Base-by-base conservation (phyloP, 2,888 invertebrate species). In the Epinotia brunnichana region DNA sequence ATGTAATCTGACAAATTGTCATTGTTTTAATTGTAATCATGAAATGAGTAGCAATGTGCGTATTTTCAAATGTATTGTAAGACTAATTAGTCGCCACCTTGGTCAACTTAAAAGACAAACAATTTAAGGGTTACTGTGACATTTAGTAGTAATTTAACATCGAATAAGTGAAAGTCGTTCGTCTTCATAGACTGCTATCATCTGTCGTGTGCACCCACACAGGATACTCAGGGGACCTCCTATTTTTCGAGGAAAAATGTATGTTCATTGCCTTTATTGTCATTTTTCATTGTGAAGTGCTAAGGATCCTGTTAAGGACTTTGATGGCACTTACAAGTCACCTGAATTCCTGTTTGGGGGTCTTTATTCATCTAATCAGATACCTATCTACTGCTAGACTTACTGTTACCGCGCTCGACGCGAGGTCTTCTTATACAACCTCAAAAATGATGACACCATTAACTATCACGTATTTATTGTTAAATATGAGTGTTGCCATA, bases 401-500 rank as follows among this genome's bases (percentile, higher is more conserved):
- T 69, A 51, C 44, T 61, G 10, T 48, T 21, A 29, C 39, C 53
- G 54, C 64, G 54, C 56, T 63, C 24, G 41, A 19, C 4, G 44
- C 60, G 60, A 70, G 61, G 35, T 54, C 59, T 61, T 61, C 74
- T 75, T 76, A 71, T 75, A 73, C 75, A 76, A 69, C 76, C 67
- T 78, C 76, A 79, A 74, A n/a, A 77, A 77, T 77, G 76, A 77
- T 82, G 80, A 83, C 81, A 84, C 79, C 81, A 79, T 75, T 74
- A 76, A 82, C 81, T 81, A 84, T 85, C 85, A 83, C 81, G 85
- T 90, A 88, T 88, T 88, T 89, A 89, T 91, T 91, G 90, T 92
- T 92, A 87, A 89, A 91, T 90, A 90, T 90, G 90, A 90, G 90
- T 92, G 92, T 92, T 92, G 93, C 93, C 93, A 93, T 92, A 92